phyloP scores from a whole-genome alignment of 2,888 invertebrate species.

The Microplitis manilae region DNA sequence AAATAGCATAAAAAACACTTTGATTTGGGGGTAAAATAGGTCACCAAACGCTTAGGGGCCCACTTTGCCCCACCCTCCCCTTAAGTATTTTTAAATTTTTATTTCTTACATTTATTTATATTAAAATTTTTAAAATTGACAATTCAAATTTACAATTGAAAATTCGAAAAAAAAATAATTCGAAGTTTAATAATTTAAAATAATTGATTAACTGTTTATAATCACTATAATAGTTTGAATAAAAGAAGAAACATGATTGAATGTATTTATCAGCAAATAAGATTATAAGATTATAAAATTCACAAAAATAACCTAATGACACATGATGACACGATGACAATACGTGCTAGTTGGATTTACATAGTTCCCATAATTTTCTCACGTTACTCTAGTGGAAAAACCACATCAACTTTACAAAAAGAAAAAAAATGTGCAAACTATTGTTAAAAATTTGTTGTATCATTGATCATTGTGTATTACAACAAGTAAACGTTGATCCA shows the following conservation, averaged over 20 bases:
- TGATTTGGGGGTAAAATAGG: no score
- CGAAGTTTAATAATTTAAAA: no score
- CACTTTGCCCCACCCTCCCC: no score
- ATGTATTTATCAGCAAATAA: not conserved
- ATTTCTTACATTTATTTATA: no score
- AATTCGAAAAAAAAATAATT: no score
- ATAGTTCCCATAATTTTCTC: constrained; percentile 44
- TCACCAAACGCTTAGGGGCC: no score
- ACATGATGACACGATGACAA: constrained; percentile 17
- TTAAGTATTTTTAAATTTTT: no score
- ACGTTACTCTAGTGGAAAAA: constrained; percentile 45
- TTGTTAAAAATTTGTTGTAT: not conserved
- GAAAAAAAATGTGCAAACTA: not conserved
- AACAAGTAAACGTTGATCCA: constrained; percentile 39
- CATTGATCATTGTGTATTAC: constrained; percentile 39
- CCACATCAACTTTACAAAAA: constrained; percentile 1
- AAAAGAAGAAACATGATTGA: no score
- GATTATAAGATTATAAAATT: not conserved
- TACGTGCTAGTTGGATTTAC: constrained; percentile 16
- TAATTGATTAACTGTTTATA: no score
- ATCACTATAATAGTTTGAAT: no score
- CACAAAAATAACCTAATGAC: not conserved
- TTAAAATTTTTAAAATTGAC: no score
- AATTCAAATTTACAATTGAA: no score
- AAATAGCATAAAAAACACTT: not conserved